A percentile compares a stretch with the other conserved stretches of the same genome.
Evolutionary conservation across 2,113 vertebrate genomes (phyloP).

Genomic region (Oplegnathus fasciatus): DNA sequence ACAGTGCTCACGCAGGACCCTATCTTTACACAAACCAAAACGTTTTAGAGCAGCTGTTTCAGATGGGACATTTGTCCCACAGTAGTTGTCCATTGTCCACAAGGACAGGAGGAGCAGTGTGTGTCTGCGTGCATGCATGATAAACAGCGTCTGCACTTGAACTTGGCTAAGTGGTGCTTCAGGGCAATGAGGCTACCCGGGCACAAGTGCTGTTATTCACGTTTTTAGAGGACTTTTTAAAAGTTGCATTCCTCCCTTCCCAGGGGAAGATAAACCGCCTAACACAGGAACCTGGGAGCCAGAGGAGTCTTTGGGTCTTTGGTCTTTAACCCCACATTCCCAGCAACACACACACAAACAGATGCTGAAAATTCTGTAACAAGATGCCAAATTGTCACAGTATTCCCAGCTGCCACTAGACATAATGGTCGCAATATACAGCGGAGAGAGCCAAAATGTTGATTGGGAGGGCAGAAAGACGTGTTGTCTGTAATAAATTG

Average conservation of each 20-base stretch:
- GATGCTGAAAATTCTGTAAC: slow-evolving; percentile 34
- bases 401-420: slow-evolving; percentile 22
- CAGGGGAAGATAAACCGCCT: slow-evolving; percentile 62
- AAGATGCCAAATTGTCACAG: slow-evolving; percentile 36
- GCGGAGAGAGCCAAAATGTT: slow-evolving; percentile 27
- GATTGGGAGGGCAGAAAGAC: slow-evolving; percentile 31
- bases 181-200: slow-evolving; percentile 41
- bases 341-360: slow-evolving; percentile 42
- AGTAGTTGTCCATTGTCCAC: slow-evolving; percentile 41
- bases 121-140: slow-evolving; percentile 40
- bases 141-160: slow-evolving; percentile 68
- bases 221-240: slow-evolving; percentile 71
- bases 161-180: slow-evolving; percentile 70
- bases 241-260: slow-evolving; percentile 76
- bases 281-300: slow-evolving; percentile 66
- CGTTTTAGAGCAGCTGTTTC: slow-evolving; percentile 56
- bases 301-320: slow-evolving; percentile 43
- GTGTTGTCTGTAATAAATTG: slow-evolving; percentile 59
- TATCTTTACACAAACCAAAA: slow-evolving; percentile 43
- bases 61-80: slow-evolving; percentile 50
- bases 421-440: slow-evolving; percentile 4
- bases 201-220: slow-evolving; percentile 68
- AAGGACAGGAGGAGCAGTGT: slow-evolving; percentile 46
- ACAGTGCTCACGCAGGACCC: slow-evolving; percentile 5
- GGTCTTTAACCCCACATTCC: slow-evolving; percentile 50